These are phyloP conservation scores for Flexamia atlantica DNA, from an alignment of 2,888 invertebrate genomes.

Conservation along the genomic window DNA sequence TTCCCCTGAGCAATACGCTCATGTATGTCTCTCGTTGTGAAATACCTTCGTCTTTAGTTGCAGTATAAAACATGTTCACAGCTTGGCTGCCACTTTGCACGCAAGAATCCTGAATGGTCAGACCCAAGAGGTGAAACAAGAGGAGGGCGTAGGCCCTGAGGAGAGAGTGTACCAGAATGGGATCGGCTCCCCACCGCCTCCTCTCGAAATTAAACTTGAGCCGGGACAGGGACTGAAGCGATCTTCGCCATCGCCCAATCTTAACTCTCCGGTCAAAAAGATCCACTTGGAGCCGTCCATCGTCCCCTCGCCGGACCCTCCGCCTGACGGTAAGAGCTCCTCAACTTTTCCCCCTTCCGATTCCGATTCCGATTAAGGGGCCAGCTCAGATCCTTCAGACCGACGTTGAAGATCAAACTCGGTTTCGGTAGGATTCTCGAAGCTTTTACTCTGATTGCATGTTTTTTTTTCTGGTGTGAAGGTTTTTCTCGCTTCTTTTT, in stretches of 20 bases:
- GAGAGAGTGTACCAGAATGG: slow-evolving; percentile 52
- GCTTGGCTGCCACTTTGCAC: slow-evolving; percentile 90
- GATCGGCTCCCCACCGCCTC: slow-evolving; percentile 63
- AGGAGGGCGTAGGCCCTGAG: slow-evolving; percentile 65
- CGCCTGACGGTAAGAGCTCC: slow-evolving; percentile 64
- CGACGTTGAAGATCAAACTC: background rate
- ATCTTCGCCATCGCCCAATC: slow-evolving; percentile 66
- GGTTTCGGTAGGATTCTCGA: slow-evolving; percentile 7
- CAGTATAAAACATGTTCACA: slow-evolving; percentile 52
- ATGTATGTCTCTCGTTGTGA: too few relatives aligned
- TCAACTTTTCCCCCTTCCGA: slow-evolving; percentile 58
- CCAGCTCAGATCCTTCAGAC: slow-evolving; percentile 1
- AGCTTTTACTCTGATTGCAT: slow-evolving; percentile 19
- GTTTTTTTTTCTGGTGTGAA: slow-evolving; percentile 46
- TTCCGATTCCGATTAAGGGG: slow-evolving; percentile 30
- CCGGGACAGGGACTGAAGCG: slow-evolving; percentile 71
- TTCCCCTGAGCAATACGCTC: too few relatives aligned
- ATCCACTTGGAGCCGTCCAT: slow-evolving; percentile 71
- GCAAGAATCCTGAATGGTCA: slow-evolving; percentile 85
- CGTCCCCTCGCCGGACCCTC: slow-evolving; percentile 67
- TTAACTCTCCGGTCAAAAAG: slow-evolving; percentile 68
- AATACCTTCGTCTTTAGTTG: too few relatives aligned
- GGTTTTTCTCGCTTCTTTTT: slow-evolving; percentile 58
- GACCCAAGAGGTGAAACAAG: slow-evolving; percentile 75
- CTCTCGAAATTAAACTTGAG: slow-evolving; percentile 72